Conservation (phyloP, 2,113 vertebrate genomes). For the Salvelinus namaycush region DNA sequence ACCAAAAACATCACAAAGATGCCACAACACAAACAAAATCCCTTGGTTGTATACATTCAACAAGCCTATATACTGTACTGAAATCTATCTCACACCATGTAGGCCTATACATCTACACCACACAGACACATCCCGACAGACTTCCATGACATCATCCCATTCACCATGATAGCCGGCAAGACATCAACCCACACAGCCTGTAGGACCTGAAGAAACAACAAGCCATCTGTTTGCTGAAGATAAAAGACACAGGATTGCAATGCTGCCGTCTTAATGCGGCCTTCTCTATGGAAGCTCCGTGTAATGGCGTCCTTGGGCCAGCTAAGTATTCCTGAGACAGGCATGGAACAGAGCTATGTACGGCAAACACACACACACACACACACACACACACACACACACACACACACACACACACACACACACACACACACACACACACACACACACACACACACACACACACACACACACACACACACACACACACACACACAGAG, state of each 20-base stretch:
- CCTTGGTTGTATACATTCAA: no score
- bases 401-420: no score
- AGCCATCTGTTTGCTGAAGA: constrained; percentile 55
- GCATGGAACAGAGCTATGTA: background rate
- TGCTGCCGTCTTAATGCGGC: constrained; percentile 40
- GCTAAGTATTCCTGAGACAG: constrained; percentile 8
- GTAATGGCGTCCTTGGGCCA: constrained; percentile 1
- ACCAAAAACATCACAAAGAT: no score
- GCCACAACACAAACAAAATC: no score
- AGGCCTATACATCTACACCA: background rate
- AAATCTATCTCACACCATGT: background rate
- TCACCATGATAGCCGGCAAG: constrained; percentile 24
- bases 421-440: no score
- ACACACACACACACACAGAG: constrained; percentile 5
- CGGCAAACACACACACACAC: background rate
- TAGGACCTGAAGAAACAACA: constrained; percentile 20
- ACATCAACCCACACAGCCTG: background rate
- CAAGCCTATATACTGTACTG: no score
- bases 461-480: no score
- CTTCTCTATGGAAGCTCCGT: background rate
- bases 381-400: no score
- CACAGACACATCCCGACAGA: background rate
- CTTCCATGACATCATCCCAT: no score
- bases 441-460: no score
- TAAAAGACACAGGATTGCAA: constrained; percentile 46